Base-by-base conservation (phyloP, 2,113 vertebrate species). In the Zootoca vivipara region DNA sequence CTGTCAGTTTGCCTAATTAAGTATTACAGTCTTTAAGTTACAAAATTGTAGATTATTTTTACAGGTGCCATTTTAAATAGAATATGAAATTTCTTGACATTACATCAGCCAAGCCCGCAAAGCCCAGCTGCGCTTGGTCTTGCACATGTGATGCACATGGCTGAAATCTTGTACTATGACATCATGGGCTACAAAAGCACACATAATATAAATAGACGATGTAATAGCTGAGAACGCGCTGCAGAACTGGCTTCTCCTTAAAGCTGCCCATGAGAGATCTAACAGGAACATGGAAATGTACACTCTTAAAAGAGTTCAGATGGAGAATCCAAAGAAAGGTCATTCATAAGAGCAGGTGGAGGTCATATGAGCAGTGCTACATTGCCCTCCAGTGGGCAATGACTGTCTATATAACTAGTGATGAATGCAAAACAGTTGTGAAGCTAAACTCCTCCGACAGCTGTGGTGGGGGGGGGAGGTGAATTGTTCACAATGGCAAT, bases 31-130 rank as follows among this genome's bases (percentile, higher is more conserved):
- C 97, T 97, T 97, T 97, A 97, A 97, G 96, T 97, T 97, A 96
- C 97, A 97, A 97, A 67, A 97, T 96, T 96, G 96, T 96, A 97
- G 97, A 97, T 96, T 97, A 97, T 97, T 98, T 97, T 97, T 97
- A 96, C 97, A 97, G 97, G 97, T 97, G 97, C 97, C 96, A 96
- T 96, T 97, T 97, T 97, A 97, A 97, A 97, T 97, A 96, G 95
- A 97, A 97, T 96, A 96, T 94, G 87, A 96, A 97, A 96, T 96
- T 96, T 96, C 95, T 97, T 97, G 97, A 96, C 95, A 97, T 97
- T 96, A 97, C 97, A 95, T 97, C 96, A 97, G 96, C 93, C 91
- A 1, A 80, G 92, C 96, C 87, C 96, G 92, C 96, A 97, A 96
- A 94, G 95, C 95, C 94, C 97, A 97, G 97, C 97, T 97, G 97